Percentiles rank a stretch among this genome's conserved stretches.
phyloP scores from a whole-genome alignment of 2,113 vertebrate species.

The Cercopithecus mona region DNA sequence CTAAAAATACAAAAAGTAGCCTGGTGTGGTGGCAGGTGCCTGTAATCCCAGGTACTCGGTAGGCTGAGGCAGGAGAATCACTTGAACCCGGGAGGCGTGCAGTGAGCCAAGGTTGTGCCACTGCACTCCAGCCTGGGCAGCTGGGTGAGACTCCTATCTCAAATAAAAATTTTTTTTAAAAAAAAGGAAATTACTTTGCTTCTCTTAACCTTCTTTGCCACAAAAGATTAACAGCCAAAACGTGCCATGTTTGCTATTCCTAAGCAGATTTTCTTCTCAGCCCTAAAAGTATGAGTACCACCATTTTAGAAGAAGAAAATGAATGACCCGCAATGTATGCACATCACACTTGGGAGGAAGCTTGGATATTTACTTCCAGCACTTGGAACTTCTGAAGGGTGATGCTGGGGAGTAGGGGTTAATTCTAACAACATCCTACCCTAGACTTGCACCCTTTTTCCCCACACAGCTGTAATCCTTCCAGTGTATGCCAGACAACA shows the following conservation, averaged over 20 bases:
- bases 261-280: neutral
- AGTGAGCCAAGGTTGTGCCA: no score
- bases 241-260: neutral
- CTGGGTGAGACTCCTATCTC: no score
- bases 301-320: neutral
- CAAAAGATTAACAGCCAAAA: neutral
- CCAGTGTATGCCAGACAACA: neutral
- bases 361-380: neutral
- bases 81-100: no score
- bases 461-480: neutral
- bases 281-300: no score
- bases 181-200: neutral
- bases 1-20: no score
- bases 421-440: neutral
- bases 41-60: no score
- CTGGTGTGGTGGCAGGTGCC: no score
- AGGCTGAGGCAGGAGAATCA: no score
- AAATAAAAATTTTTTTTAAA: no score
- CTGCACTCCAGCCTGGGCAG: no score
- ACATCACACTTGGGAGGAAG: neutral
- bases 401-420: no score
- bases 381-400: neutral
- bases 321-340: neutral
- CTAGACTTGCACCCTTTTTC: accelerated
- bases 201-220: neutral